Conservation (phyloP, 1,140 invertebrate species). For the Cephus cinctus region DNA sequence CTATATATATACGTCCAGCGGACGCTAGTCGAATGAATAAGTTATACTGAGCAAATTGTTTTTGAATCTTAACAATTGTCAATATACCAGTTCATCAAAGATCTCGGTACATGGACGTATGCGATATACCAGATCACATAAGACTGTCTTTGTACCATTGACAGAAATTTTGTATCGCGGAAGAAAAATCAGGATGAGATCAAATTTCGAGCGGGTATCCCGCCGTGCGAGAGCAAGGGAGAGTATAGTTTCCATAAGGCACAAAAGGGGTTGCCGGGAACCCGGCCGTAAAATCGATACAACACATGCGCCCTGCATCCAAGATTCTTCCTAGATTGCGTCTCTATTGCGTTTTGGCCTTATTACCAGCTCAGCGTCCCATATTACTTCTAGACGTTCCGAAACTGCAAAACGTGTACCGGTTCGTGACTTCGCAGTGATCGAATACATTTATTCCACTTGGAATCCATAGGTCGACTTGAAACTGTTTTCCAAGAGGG, state of each 20-base stretch:
- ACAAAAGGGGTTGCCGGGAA: no score
- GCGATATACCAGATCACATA: not conserved
- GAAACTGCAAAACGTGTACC: not conserved
- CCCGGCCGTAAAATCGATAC: conserved; percentile 44
- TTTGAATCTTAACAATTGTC: no score
- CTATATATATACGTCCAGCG: no score
- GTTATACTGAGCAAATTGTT: no score
- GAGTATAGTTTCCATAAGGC: no score
- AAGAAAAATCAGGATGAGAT: no score
- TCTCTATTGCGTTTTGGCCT: not conserved
- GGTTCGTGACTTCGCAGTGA: not conserved
- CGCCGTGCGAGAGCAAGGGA: no score
- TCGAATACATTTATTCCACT: not conserved
- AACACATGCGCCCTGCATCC: conserved; percentile 39
- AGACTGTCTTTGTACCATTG: not conserved
- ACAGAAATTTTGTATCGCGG: no score
- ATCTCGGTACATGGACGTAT: no score
- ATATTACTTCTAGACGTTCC: not conserved
- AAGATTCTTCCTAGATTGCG: conserved; percentile 12
- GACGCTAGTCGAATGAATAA: no score
- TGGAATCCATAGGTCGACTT: not conserved
- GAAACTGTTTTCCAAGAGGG: not conserved
- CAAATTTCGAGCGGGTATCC: no score
- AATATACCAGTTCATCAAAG: no score
- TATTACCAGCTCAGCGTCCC: not conserved